Evolutionary conservation across 1,140 invertebrate genomes (phyloP), one percentile per base, ranked within the genome.

Genomic region (Cyrtorhinus lividipennis): DNA sequence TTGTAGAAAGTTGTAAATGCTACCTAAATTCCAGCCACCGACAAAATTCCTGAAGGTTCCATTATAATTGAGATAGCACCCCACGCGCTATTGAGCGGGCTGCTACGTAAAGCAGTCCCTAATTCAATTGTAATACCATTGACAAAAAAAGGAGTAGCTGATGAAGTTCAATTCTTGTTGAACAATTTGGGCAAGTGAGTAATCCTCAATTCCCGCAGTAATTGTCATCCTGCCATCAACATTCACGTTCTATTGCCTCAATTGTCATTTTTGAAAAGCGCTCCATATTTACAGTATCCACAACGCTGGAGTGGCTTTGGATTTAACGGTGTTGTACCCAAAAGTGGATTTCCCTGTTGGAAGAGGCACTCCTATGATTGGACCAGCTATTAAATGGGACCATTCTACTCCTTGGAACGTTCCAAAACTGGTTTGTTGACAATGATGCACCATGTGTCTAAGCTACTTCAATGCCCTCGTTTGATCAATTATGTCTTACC

Each of bases 371-470:
- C 89, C 92, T 0, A 89, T 89, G 82, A 78, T 97, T 46, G 84
- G 84, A 53, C 84, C 92, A 0, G 74, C 86, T 67, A 77, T 97
- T 60, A 78, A 82, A 66, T 98, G 95, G 95, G 93, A 98, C 75
- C 95, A 99, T 75, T 80, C 82, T 2, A 77, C 76, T 20, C 80
- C 84, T 71, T 93, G 88, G 87, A 73, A 77, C 65, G 86, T 92
- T 5, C 84, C 88, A 69, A 69, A 70, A 59, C 77, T 78, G 56
- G 56, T 53, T 53, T 5, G 48, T 53, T 10, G 48, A 20, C 20
- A 53, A 44, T 44, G n/a, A n/a, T n/a, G n/a, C n/a, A n/a, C n/a
- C n/a, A n/a, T n/a, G n/a, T n/a, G n/a, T n/a, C n/a, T n/a, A n/a
- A n/a, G n/a, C n/a, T n/a, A n/a, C n/a, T n/a, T n/a, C n/a, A n/a